Percentiles rank a stretch among this genome's conserved stretches.
phyloP scores from a whole-genome alignment of 2,888 invertebrate genomes.

The Leptinotarsa tumamoca region DNA sequence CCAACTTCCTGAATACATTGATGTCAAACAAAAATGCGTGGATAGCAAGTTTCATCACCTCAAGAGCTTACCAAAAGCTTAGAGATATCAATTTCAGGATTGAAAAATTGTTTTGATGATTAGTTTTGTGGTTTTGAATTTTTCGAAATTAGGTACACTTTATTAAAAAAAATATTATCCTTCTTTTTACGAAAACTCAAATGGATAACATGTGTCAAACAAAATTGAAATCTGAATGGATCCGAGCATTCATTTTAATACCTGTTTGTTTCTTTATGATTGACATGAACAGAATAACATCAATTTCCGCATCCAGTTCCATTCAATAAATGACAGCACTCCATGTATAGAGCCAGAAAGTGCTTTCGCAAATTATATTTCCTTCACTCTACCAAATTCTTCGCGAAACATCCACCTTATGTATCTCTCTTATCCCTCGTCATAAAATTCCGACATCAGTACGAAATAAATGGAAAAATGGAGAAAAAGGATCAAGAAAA shows the following conservation, averaged over 20 bases:
- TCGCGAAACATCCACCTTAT: constrained; percentile 6
- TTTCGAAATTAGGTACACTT: no score
- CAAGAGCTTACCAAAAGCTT: no score
- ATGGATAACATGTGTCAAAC: no score
- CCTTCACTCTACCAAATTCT: constrained; percentile 10
- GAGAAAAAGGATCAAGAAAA: constrained; percentile 29
- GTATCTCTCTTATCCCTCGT: constrained; percentile 14
- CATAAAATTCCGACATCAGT: constrained; percentile 19
- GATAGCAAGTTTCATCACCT: no score
- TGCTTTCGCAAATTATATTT: constrained; percentile 15
- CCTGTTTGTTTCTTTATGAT: background rate
- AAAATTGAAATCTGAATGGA: no score
- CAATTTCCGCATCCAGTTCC: background rate
- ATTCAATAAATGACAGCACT: background rate
- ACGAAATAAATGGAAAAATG: constrained; percentile 27
- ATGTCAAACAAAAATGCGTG: no score
- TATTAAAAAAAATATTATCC: no score
- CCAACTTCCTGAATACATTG: no score
- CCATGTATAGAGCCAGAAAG: background rate
- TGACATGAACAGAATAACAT: background rate
- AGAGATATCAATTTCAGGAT: no score
- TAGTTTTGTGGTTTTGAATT: no score
- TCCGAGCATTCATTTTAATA: background rate
- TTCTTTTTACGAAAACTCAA: no score
- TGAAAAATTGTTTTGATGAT: no score